Conservation (phyloP, 2,888 invertebrate genomes). For the Tryphoninae sp. region DNA sequence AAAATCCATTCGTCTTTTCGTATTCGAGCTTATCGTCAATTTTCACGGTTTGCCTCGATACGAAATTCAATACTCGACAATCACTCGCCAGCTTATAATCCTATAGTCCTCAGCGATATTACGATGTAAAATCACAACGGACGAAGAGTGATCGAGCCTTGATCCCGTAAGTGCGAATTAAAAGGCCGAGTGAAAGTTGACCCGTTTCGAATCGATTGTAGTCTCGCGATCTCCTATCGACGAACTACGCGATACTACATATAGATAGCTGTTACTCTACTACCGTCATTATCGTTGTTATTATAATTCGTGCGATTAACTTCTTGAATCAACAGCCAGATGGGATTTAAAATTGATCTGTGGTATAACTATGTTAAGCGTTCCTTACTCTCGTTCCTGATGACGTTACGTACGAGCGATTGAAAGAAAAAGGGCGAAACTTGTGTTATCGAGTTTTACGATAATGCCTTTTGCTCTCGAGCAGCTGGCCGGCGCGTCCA, state of each 20-base stretch:
- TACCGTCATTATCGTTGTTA: constrained; percentile 19
- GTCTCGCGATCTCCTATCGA: constrained; percentile 33
- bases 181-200: constrained; percentile 63
- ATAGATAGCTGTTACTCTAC: background rate
- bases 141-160: constrained; percentile 50
- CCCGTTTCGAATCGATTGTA: constrained; percentile 60
- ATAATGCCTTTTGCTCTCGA: constrained; percentile 36
- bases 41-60: too few species aligned
- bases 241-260: constrained; percentile 1
- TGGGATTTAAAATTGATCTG: constrained; percentile 20
- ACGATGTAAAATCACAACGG: constrained; percentile 17
- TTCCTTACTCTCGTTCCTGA: background rate
- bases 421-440: background rate
- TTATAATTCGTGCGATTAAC: constrained; percentile 19
- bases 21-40: too few species aligned
- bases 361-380: background rate
- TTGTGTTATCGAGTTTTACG: constrained; percentile 17
- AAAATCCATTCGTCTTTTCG: background rate
- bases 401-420: constrained; percentile 15
- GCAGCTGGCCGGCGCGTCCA: background rate
- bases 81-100: too few species aligned
- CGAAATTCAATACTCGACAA: too few species aligned
- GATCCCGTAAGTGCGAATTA: constrained; percentile 58
- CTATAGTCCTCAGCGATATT: background rate
- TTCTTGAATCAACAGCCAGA: constrained; percentile 47